Percentiles rank a stretch among this genome's conserved stretches.
These are phyloP conservation scores for Urosaurus nigricauda DNA, from an alignment of 2,797 vertebrate genomes.

Conservation along the genomic window DNA sequence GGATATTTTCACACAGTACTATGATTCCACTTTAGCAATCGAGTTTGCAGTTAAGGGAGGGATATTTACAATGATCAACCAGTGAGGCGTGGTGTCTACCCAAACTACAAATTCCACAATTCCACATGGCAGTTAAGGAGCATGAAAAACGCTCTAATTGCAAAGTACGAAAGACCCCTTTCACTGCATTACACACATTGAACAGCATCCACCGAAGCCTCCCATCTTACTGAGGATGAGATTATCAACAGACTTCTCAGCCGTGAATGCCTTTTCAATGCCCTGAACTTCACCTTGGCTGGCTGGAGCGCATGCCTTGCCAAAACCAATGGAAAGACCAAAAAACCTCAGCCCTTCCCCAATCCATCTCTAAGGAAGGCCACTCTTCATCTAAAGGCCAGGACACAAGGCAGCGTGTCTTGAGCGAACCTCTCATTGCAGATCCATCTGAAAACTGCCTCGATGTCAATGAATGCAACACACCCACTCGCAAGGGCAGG, in stretches of 20 bases:
- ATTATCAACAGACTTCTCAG: slow-evolving; percentile 51
- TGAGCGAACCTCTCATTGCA: slow-evolving; percentile 4
- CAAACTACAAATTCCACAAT: too few species aligned
- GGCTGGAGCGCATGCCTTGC: slow-evolving; percentile 21
- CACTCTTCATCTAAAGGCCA: slow-evolving; percentile 4
- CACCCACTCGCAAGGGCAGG: not conserved
- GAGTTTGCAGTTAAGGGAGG: too few species aligned
- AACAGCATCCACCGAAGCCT: not conserved
- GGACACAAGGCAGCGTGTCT: not conserved
- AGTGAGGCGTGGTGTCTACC: too few species aligned
- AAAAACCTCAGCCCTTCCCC: not conserved
- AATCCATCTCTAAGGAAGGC: not conserved
- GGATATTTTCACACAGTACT: not conserved
- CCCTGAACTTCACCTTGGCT: slow-evolving; percentile 51
- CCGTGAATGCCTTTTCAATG: slow-evolving; percentile 59
- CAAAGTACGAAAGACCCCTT: not conserved
- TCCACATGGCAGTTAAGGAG: too few species aligned
- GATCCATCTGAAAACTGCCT: not conserved
- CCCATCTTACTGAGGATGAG: too few species aligned
- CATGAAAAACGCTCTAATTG: too few species aligned
- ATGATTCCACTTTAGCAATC: too few species aligned
- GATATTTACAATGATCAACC: too few species aligned
- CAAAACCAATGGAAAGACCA: not conserved
- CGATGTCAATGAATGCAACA: not conserved
- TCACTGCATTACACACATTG: not conserved